Evolutionary conservation across 2,113 vertebrate genomes (phyloP).

Genomic region (Tautogolabrus adspersus): DNA sequence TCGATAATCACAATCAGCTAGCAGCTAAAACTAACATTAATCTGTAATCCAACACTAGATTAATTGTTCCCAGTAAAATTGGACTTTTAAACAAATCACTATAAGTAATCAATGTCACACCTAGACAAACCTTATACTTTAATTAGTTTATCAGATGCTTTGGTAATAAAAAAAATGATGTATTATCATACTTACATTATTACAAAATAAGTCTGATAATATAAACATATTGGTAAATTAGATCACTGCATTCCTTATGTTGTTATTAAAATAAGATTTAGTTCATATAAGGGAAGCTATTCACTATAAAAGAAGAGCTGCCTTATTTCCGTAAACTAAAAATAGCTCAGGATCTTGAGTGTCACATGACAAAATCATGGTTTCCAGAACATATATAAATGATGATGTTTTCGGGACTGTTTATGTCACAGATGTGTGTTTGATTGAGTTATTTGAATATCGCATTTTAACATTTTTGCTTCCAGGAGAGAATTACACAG

Average conservation of each 20-base stretch:
- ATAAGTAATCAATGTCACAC: too few relatives aligned
- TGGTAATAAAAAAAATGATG: too few relatives aligned
- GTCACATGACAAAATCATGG: slow-evolving; percentile 39
- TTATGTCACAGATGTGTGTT: neutral
- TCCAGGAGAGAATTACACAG: accelerated
- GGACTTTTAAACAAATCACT: neutral
- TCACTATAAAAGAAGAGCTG: neutral
- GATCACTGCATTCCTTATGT: neutral
- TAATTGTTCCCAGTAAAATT: neutral
- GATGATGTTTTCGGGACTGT: neutral
- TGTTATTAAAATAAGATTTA: neutral
- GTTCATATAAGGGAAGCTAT: neutral
- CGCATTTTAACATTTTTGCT: neutral
- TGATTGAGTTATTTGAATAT: neutral
- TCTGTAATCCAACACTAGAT: neutral
- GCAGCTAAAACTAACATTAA: neutral
- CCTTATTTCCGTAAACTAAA: slow-evolving; percentile 48
- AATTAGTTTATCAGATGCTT: too few relatives aligned
- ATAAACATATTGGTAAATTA: neutral
- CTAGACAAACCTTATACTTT: too few relatives aligned
- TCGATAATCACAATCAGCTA: neutral
- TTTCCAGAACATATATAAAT: too few relatives aligned
- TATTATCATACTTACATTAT: neutral
- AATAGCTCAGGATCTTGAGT: slow-evolving; percentile 2
- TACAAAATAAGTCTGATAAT: neutral